Base-by-base conservation (phyloP, 2,797 vertebrate genomes). In the Petrocephalus schoutedeni region DNA sequence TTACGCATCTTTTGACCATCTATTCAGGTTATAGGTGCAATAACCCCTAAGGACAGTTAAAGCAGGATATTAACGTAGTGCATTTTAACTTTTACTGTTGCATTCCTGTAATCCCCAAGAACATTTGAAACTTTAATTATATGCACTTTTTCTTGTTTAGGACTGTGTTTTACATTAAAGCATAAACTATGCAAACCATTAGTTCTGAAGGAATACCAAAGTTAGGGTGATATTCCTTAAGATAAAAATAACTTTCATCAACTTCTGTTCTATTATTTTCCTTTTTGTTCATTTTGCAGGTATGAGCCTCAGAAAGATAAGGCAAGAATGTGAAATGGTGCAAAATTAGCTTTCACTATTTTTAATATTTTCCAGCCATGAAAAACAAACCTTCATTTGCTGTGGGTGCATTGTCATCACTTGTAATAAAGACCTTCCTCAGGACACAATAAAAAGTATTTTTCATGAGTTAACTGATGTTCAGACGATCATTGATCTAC, bases 21-120 rank as follows among this genome's bases (percentile, higher is more conserved):
- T 74, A 87, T 92, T 89, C 89, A 86, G 56, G 91, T 92, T 90
- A 91, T 88, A 86, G 84, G 64, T 83, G 57, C 89, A 87, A 45
- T 36, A 80, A 77, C 4, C 59, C 87, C 88, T 92, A 80, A 91
- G 89, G 61, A 90, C 84, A 45, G 21, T 64, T 80, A 64, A 53
- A 77, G 59, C 7, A 49, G 64, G 58, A 36, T 88, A 85, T 82
- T 19, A 67, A 64, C 58, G 23, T 23, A 58, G 49, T 0, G 8
- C 80, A 51, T 59, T 86, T 19, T 59, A 86, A 41, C 32, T 41
- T 16, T 59, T 41, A 5, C 9, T 41, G 83, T 85, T 85, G 41
- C 41, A 83, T 83, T 58, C 32, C 84, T 16, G 32, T 36, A 59
- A 59, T 23, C 54, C 4, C 53, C 23, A 1, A 7, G 49, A 58